Percentiles rank a stretch among this genome's conserved stretches.
Evolutionary conservation across 2,113 vertebrate species (phyloP).

Genomic region (Natator depressus): DNA sequence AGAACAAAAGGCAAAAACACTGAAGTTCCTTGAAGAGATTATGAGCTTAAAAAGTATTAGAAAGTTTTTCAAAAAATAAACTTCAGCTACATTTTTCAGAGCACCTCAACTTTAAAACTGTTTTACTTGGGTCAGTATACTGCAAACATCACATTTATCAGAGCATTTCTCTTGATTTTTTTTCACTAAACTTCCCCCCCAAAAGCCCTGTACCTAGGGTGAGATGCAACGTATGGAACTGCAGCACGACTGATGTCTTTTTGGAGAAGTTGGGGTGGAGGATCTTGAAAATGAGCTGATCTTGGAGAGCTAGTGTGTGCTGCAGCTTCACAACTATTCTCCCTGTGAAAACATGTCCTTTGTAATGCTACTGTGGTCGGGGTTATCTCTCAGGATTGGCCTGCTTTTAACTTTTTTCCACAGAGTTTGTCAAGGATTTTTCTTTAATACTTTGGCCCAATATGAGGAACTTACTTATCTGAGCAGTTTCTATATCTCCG

Average conservation of each 20-base stretch:
- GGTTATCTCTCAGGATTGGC: not conserved
- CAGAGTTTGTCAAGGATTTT: not conserved
- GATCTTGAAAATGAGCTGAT: constrained; percentile 14
- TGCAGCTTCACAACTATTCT: not conserved
- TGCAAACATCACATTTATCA: not conserved
- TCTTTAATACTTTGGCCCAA: not conserved
- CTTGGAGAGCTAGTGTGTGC: not conserved
- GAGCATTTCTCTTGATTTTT: not conserved
- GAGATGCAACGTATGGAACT: not conserved
- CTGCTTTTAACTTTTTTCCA: not conserved
- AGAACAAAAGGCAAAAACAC: not conserved
- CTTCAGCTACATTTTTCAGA: not conserved
- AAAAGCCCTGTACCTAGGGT: not conserved
- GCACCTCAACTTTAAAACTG: not conserved
- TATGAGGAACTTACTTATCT: not conserved
- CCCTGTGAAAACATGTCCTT: not conserved
- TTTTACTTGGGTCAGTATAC: not conserved
- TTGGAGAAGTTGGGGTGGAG: not conserved
- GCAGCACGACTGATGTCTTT: not conserved
- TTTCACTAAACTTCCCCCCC: not conserved
- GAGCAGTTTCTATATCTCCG: not conserved
- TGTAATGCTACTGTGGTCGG: not conserved
- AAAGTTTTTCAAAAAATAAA: not conserved
- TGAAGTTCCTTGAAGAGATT: not conserved
- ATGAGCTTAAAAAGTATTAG: not conserved